Base-by-base conservation (phyloP, 1,140 invertebrate species). In the Pinna nobilis region DNA sequence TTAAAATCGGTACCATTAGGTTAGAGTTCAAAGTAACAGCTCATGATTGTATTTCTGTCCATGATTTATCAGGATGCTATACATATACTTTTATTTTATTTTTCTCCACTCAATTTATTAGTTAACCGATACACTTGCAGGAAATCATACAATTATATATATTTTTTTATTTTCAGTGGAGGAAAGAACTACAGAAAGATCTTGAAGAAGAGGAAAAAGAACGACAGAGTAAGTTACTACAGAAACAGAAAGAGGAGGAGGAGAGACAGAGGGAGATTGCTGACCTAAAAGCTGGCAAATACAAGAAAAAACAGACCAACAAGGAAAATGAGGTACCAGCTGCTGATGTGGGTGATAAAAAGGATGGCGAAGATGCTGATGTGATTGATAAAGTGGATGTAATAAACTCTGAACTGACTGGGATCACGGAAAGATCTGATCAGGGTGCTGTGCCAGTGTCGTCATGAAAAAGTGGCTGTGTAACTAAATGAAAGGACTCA, bases 141-240 rank as follows among this genome's bases (percentile, higher is more conserved):
- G 13, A n/a, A 20, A 9, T 30, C 63, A 50, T 35, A 33, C 50
- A 65, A 50, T 1, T 9, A n/a, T 35, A 11, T 37, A 44, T 63
- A 50, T 51, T n/a, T 74, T 51, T 39, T 50, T 28, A 59, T 65
- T 76, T 78, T 28, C 76, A 87, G 86, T 87, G 86, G 86, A 74
- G 84, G 28, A 87, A 87, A 68, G 86, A 87, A 41, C 68, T 87
- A 11, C 84, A 86, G 41, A 39, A 55, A 39, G 68, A 80, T 7
- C 65, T 85, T 60, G 81, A 82, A 50, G 74, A 79, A 30, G 82
- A 86, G 47, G 81, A 87, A 66, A 73, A 70, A 39, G 78, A 83
- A 30, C 70, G 82, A 75, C 68, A 77, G 63, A 81, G 82, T 53
- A 74, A 70, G 13, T 69, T 86, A 47, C 76, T 69, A 55, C 57